These are phyloP conservation scores for Kuschelorhynchus macadamiae DNA, from an alignment of 2,888 invertebrate species.

Conservation along the genomic window DNA sequence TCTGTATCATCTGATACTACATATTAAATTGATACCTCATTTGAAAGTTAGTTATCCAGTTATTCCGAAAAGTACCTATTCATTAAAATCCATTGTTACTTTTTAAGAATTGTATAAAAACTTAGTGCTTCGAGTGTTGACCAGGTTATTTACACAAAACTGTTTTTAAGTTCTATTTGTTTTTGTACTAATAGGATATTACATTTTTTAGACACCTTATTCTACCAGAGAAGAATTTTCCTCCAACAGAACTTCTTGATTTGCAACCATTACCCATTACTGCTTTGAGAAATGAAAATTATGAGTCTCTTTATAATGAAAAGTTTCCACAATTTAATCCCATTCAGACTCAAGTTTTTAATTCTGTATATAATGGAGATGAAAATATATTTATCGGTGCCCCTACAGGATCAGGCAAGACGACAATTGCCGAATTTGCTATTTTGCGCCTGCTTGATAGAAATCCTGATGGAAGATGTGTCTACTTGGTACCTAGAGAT, in stretches of 20 bases:
- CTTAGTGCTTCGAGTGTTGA: too few species aligned
- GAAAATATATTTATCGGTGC: constrained; percentile 98
- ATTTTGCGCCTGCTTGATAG: constrained; percentile 87
- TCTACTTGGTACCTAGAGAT: constrained; percentile 94
- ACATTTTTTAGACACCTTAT: constrained; percentile 93
- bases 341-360: constrained; percentile 99
- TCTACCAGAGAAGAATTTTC: constrained; percentile 97
- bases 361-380: constrained; percentile 97
- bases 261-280: constrained; percentile 96
- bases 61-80: too few species aligned
- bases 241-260: constrained; percentile 97
- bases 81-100: too few species aligned
- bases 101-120: too few species aligned
- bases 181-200: too few species aligned
- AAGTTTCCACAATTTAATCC: constrained; percentile 97
- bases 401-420: constrained; percentile 93
- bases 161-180: too few species aligned
- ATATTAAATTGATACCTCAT: too few species aligned
- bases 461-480: constrained; percentile 85
- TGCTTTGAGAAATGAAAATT: constrained; percentile 89
- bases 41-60: too few species aligned
- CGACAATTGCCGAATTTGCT: constrained; percentile 96
- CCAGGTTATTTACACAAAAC: too few species aligned
- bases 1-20: too few species aligned
- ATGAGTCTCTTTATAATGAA: constrained; percentile 87